Evolutionary conservation across 2,797 vertebrate species (phyloP).

Genomic region (Tinamus major): DNA sequence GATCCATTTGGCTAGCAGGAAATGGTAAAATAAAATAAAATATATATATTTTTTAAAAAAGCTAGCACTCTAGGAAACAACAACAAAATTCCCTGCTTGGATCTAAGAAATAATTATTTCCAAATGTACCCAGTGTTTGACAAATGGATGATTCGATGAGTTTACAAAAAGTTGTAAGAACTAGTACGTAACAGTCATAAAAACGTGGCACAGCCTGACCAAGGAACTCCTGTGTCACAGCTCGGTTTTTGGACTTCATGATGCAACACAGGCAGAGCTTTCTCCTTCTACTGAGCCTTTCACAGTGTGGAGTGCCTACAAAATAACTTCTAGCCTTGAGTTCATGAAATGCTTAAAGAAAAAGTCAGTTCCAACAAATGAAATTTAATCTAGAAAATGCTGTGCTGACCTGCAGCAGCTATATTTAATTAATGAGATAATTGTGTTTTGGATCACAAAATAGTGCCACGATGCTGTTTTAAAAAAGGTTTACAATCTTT

Average conservation of each 20-base stretch:
- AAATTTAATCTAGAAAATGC: not conserved
- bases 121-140: not conserved
- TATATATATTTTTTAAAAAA: not conserved
- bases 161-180: not conserved
- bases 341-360: not conserved
- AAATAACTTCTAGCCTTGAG: not conserved
- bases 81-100: not conserved
- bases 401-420: not conserved
- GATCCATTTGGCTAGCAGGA: not conserved
- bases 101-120: not conserved
- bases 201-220: not conserved
- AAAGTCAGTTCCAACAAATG: not conserved
- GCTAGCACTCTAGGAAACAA: not conserved
- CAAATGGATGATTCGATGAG: not conserved
- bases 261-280: not conserved
- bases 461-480: not conserved
- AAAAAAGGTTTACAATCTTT: not conserved
- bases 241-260: not conserved
- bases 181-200: not conserved
- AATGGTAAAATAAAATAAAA: not conserved
- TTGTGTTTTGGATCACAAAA: not conserved
- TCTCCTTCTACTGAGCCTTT: not conserved
- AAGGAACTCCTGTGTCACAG: not conserved
- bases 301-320: not conserved
- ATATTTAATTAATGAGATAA: not conserved